Evolutionary conservation across 1,140 invertebrate genomes (phyloP).

Genomic region (Hyposmocoma kahamanoa): DNA sequence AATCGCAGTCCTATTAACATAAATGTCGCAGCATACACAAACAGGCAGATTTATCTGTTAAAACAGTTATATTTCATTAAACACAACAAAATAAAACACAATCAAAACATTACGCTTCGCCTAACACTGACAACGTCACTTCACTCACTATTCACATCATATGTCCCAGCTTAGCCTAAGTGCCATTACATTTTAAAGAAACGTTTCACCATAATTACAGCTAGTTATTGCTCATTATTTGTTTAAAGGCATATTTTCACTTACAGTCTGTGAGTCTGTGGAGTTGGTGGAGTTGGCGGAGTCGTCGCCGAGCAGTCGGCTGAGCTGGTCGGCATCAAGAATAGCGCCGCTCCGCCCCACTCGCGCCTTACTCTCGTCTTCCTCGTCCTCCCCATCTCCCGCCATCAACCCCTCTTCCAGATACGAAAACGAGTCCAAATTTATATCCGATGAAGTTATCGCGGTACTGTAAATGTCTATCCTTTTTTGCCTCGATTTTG

Average conservation of each 20-base stretch:
- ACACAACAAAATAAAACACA: conserved; percentile 6
- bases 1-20: neutral
- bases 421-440: conserved; percentile 71
- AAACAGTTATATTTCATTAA: neutral
- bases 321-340: conserved; percentile 46
- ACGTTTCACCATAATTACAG: conserved; percentile 24
- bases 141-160: conserved; percentile 39
- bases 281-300: conserved; percentile 20
- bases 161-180: conserved; percentile 29
- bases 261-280: conserved; percentile 55
- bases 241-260: conserved; percentile 53
- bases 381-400: conserved; percentile 57
- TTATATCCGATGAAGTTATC: conserved; percentile 66
- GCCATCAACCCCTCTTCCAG: conserved; percentile 63
- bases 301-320: conserved; percentile 47
- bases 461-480: conserved; percentile 71
- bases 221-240: conserved; percentile 55
- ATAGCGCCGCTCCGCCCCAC: conserved; percentile 27
- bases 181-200: conserved; percentile 38
- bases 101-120: conserved; percentile 20
- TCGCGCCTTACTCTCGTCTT: conserved; percentile 27
- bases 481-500: conserved; percentile 52
- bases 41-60: neutral
- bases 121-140: conserved; percentile 14
- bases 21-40: neutral